Base-by-base conservation (phyloP, 1,140 invertebrate species). In the Anoplolepis gracilipes region DNA sequence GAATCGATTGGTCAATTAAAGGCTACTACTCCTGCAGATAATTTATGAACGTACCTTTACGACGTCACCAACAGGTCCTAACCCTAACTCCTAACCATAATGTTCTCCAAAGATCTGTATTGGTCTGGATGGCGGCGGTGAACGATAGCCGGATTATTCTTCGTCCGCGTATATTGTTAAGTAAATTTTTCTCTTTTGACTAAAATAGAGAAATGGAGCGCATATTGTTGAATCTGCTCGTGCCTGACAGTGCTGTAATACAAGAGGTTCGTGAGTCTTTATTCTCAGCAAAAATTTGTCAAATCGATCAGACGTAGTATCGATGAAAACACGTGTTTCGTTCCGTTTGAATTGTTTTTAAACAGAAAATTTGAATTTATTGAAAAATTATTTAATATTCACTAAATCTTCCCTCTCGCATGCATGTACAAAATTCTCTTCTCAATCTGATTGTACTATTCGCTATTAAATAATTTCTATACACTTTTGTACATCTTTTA, bases 241-340 rank as follows among this genome's bases (percentile, higher is more conserved):
- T 95, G n/a, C 89, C 95, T 6, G 95, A 96, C 84, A 96, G 93
- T 77, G 91, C 93, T 67, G 90, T 93, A 2, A 96, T 97, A 88
- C 93, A 95, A 86, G 92, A 96, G 95, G 96, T 96, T 95, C 87
- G 88, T 77, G 39, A 3, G 2, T 46, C 42, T 25, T 67, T 2
- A 25, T 22, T 42, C 4, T 2, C 39, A 30, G 59, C 2, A 25
- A 28, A 19, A 19, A 16, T 61, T 78, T 57, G 57, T 64, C 30
- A 39, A 42, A 61, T 25, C 1, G 61, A 36, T 59, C 22, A 61
- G 0, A 19, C 2, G 78, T 57, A 65, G 36, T n/a, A n/a, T 1
- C 30, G 0, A 67, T 53, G 75, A 53, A 84, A 90, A 86, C 90
- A 92, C 88, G 92, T 92, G 92, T 86, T 55, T 91, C 67, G 6